phyloP scores from a whole-genome alignment of 2,113 vertebrate genomes.

The Scolopax mira region DNA sequence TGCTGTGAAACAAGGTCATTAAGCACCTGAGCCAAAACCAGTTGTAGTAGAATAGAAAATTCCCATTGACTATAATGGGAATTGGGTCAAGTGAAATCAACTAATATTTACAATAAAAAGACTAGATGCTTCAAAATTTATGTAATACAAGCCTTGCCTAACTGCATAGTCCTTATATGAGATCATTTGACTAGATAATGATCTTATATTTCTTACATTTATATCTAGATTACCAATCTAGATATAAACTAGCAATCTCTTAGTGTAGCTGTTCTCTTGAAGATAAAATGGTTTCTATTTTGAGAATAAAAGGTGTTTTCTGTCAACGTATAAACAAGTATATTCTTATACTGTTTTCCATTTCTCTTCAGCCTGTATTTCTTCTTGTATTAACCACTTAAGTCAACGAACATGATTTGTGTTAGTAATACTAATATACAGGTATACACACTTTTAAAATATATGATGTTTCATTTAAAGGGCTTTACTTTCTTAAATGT shows the following conservation, averaged over 20 bases:
- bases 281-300: background rate
- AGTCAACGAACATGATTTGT: background rate
- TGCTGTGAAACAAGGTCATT: background rate
- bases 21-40: background rate
- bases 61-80: background rate
- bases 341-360: background rate
- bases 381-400: background rate
- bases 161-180: background rate
- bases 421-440: background rate
- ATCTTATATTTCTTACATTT: background rate
- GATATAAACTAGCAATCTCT: background rate
- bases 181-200: background rate
- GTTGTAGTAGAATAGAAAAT: background rate
- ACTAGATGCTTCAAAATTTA: background rate
- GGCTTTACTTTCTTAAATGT: background rate
- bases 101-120: background rate
- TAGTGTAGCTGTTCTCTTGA: background rate
- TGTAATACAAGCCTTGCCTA: background rate
- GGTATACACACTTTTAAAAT: rapidly evolving
- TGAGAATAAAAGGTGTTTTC: background rate
- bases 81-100: background rate
- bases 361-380: background rate
- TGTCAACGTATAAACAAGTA: background rate
- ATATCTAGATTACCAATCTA: background rate
- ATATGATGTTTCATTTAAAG: background rate